Evolutionary conservation across 2,797 vertebrate genomes (phyloP).

Genomic region (Crocodylus rhombifer): DNA sequence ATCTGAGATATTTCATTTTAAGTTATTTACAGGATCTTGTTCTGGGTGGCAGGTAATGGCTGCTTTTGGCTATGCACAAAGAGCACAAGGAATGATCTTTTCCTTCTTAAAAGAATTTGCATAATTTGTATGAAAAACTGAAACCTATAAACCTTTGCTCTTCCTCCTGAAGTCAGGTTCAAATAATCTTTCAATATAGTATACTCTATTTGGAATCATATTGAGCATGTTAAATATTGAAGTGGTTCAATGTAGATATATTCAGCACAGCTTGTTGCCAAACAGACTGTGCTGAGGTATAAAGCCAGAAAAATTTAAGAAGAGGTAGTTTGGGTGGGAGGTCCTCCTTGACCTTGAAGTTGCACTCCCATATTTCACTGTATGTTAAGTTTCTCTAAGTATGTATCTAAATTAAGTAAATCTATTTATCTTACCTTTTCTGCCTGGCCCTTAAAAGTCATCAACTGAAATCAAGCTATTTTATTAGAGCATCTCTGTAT

Average conservation of each 20-base stretch:
- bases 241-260: too few relatives aligned
- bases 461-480: background rate
- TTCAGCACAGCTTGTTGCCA: background rate
- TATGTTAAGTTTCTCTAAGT: background rate
- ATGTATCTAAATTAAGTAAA: background rate
- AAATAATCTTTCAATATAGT: background rate
- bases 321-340: background rate
- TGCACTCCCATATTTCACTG: accelerated
- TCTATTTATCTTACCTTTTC: background rate
- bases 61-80: background rate
- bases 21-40: background rate
- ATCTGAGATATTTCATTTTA: background rate
- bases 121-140: background rate
- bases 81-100: background rate
- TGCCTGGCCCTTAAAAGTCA: background rate
- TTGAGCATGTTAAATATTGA: too few relatives aligned
- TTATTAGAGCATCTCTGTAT: background rate
- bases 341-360: background rate
- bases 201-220: background rate
- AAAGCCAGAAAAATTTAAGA: background rate
- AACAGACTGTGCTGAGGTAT: background rate
- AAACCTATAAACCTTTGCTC: accelerated
- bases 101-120: background rate
- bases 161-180: background rate
- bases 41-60: background rate